phyloP scores from a whole-genome alignment of 2,113 vertebrate species.

The Myotis yumanensis region DNA sequence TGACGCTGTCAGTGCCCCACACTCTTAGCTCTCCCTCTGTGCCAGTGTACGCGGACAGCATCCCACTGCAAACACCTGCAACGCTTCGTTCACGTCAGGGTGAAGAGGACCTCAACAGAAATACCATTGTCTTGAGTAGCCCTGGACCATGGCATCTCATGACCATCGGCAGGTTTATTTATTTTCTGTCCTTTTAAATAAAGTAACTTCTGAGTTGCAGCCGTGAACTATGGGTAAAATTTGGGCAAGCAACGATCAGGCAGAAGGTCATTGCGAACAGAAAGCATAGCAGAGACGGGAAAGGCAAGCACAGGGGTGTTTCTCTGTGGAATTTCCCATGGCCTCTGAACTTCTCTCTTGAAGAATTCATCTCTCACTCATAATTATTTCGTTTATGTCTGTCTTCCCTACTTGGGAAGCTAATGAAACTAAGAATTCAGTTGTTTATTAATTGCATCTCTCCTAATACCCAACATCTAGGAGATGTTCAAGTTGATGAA shows the following conservation, averaged over 20 bases:
- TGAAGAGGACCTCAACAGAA: not conserved
- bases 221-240: not conserved
- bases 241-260: not conserved
- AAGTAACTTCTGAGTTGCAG: not conserved
- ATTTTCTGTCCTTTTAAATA: not conserved
- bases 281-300: not conserved
- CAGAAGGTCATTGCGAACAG: not conserved
- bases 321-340: not conserved
- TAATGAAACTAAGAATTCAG: not conserved
- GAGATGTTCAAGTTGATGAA: not conserved
- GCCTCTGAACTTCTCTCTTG: not conserved
- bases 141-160: not conserved
- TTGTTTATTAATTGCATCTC: not conserved
- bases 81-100: not conserved
- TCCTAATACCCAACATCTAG: not conserved
- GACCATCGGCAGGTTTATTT: not conserved
- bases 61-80: not conserved
- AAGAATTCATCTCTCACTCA: not conserved
- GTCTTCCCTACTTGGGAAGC: not conserved
- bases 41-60: not conserved
- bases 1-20: too few species aligned
- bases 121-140: not conserved
- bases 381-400: not conserved
- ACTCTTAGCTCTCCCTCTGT: not conserved
- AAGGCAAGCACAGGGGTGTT: not conserved